phyloP scores from a whole-genome alignment of 2,797 vertebrate species.

The Poliocrania exsul region DNA sequence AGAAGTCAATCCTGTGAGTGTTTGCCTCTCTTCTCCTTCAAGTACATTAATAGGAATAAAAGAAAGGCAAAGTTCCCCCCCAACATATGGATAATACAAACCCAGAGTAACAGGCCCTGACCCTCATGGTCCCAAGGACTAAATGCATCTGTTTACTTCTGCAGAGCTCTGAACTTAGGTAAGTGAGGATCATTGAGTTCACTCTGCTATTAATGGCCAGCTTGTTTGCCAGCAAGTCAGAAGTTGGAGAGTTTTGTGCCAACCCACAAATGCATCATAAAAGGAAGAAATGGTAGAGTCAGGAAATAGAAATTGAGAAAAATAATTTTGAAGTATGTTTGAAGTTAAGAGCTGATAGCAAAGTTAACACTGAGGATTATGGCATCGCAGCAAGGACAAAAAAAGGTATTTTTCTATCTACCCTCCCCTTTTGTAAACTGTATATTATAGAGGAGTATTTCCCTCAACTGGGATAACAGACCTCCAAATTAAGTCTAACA shows the following conservation, averaged over 20 bases:
- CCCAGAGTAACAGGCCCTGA: background rate
- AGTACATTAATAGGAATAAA: background rate
- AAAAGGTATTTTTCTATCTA: background rate
- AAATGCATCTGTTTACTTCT: background rate
- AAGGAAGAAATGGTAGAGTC: background rate
- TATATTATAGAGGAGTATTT: background rate
- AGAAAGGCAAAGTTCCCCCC: background rate
- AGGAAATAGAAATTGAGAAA: background rate
- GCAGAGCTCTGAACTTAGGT: background rate
- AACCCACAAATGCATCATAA: background rate
- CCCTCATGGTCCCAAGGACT: background rate
- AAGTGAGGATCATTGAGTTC: background rate
- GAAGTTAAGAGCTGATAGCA: background rate
- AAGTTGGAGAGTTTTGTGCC: background rate
- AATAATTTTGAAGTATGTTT: background rate
- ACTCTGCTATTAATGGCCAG: background rate
- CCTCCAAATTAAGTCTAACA: background rate
- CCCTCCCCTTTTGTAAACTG: rapidly evolving
- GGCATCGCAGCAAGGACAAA: background rate
- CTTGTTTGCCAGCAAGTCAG: background rate
- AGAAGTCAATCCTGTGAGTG: background rate
- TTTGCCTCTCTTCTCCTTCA: background rate
- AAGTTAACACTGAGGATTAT: background rate
- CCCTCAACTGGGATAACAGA: background rate
- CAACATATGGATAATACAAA: background rate